These are phyloP conservation scores for Cavia aperea DNA, from an alignment of 2,113 vertebrate species.

Conservation along the genomic window DNA sequence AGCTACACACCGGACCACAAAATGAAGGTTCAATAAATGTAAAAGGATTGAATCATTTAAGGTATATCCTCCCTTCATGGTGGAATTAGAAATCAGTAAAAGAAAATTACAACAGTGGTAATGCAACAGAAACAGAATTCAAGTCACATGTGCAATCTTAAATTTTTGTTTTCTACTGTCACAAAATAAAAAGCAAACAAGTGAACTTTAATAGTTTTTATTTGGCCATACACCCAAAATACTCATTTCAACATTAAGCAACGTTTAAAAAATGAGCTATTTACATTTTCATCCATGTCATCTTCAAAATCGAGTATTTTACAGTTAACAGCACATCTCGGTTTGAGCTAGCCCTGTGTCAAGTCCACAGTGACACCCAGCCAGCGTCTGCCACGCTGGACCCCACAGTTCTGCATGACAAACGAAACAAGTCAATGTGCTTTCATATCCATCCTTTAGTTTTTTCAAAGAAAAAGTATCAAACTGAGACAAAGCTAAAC, in stretches of 20 bases:
- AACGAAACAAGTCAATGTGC: not conserved
- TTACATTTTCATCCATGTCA: not conserved
- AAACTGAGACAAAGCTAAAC: not conserved
- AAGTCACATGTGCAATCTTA: not conserved
- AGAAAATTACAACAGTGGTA: not conserved
- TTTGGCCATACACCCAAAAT: conserved; percentile 32
- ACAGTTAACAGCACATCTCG: not conserved
- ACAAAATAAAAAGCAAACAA: conserved; percentile 7
- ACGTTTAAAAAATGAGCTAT: not conserved
- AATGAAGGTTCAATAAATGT: conserved; percentile 10
- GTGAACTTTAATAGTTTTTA: conserved; percentile 25
- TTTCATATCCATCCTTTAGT: not conserved
- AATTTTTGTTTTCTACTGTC: conserved; percentile 38
- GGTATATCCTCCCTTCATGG: conserved; percentile 6
- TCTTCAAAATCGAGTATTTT: conserved; percentile 1
- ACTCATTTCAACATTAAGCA: conserved; percentile 40
- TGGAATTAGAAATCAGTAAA: conserved; percentile 12
- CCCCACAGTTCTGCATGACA: not conserved
- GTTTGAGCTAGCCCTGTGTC: not conserved
- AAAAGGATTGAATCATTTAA: not conserved
- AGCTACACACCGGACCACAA: not conserved
- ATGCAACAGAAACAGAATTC: not conserved
- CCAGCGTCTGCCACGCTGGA: not conserved
- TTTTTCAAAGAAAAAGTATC: not conserved
- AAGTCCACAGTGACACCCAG: not conserved